These are phyloP conservation scores for Sinocyclocheilus grahami DNA, from an alignment of 2,113 vertebrate genomes.

Conservation along the genomic window DNA sequence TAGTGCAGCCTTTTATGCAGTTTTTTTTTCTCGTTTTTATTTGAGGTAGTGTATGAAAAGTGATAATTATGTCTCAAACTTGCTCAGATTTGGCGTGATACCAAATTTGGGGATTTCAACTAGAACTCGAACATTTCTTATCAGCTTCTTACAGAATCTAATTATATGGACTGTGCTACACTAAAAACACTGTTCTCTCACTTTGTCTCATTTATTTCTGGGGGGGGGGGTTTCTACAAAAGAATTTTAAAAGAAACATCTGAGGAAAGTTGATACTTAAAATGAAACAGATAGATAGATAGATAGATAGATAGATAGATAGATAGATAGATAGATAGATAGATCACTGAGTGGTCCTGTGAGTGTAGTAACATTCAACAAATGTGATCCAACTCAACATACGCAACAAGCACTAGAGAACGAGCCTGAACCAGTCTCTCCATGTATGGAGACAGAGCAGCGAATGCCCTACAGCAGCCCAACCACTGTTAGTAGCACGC, in stretches of 20 bases:
- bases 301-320: no score
- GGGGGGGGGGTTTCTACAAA: no score
- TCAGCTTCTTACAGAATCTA: no score
- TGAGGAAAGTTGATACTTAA: neutral
- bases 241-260: neutral
- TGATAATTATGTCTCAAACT: neutral
- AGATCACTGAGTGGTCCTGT: neutral
- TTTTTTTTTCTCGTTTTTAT: neutral
- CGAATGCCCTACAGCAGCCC: neutral
- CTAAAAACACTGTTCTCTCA: no score
- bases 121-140: no score
- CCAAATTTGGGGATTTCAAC: neutral
- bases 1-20: neutral
- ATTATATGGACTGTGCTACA: no score
- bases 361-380: neutral
- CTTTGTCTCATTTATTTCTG: no score
- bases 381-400: neutral
- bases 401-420: neutral
- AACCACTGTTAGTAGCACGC: neutral
- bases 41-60: neutral
- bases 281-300: no score
- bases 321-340: no score
- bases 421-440: neutral
- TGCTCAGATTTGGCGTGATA: neutral
- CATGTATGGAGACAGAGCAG: slow-evolving; percentile 30